Evolutionary conservation across 1,140 invertebrate species (phyloP).

Genomic region (Aricia agestis): DNA sequence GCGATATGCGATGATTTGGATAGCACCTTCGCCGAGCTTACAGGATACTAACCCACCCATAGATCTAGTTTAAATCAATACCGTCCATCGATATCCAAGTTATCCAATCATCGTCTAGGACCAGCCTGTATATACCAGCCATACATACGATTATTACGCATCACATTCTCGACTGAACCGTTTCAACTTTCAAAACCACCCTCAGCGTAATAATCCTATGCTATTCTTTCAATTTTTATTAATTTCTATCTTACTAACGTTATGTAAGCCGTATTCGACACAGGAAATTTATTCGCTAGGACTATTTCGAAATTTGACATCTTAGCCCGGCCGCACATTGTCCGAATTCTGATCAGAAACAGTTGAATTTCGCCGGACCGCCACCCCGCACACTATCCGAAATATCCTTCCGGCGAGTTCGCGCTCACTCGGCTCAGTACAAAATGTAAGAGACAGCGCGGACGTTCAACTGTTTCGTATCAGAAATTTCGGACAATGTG

Average conservation of each 20-base stretch:
- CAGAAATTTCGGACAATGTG: too few relatives aligned
- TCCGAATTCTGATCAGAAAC: too few relatives aligned
- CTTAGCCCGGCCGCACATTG: too few relatives aligned
- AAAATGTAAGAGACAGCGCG: too few relatives aligned
- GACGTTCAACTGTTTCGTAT: too few relatives aligned
- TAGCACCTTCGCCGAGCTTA: constrained; percentile 94
- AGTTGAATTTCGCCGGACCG: too few relatives aligned
- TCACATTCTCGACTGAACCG: not conserved
- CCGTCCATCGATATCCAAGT: constrained; percentile 39
- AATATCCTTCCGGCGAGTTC: too few relatives aligned
- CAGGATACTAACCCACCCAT: constrained; percentile 83
- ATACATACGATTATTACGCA: not conserved
- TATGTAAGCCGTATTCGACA: not conserved
- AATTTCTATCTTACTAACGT: constrained; percentile 10
- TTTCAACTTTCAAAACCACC: not conserved
- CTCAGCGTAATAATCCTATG: not conserved
- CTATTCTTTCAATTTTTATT: not conserved
- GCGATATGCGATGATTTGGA: constrained; percentile 98
- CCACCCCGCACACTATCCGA: too few relatives aligned
- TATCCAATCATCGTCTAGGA: constrained; percentile 16
- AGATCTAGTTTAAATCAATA: constrained; percentile 63
- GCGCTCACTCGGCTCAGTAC: too few relatives aligned
- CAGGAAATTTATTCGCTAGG: not conserved
- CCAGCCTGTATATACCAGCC: not conserved
- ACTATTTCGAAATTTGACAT: not conserved